These are phyloP conservation scores for Stegodyphus mimosarum DNA, from an alignment of 1,140 invertebrate genomes.

Conservation along the genomic window DNA sequence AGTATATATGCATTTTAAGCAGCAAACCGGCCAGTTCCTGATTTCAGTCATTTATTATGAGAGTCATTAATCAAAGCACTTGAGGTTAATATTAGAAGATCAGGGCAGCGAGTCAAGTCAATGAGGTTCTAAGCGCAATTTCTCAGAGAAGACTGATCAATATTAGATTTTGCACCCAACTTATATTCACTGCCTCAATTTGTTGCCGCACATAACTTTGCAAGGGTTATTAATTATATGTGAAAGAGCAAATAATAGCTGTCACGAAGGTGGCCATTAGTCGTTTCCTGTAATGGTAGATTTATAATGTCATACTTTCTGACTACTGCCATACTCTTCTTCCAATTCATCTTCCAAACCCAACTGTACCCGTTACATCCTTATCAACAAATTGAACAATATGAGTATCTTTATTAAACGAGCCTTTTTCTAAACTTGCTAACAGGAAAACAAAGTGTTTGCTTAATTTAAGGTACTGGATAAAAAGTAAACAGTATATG, in stretches of 20 bases:
- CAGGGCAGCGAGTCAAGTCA: constrained; percentile 3
- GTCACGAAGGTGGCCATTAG: constrained; percentile 17
- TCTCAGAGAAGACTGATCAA: constrained; percentile 40
- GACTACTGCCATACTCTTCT: not conserved
- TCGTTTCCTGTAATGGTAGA: constrained; percentile 2
- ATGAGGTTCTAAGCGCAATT: constrained; percentile 39
- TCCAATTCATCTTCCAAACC: not conserved
- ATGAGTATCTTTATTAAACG: no score
- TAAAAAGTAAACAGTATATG: no score
- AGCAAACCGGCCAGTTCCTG: constrained; percentile 24
- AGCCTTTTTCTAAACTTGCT: no score
- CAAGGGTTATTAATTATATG: constrained; percentile 33
- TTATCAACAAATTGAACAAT: no score
- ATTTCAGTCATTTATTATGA: constrained; percentile 53
- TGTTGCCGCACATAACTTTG: constrained; percentile 30
- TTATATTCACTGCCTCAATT: constrained; percentile 21
- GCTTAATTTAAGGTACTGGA: no score
- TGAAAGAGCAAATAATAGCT: constrained; percentile 48
- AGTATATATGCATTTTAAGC: constrained; percentile 30
- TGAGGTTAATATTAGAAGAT: constrained; percentile 46
- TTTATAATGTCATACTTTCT: not conserved
- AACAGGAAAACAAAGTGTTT: no score
- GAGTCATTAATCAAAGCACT: constrained; percentile 42
- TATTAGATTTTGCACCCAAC: constrained; percentile 36
- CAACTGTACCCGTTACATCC: no score